Percentiles rank a stretch among this genome's conserved stretches.
Conservation (phyloP, 2,797 vertebrate genomes). For the Kryptopterus vitreolus region DNA sequence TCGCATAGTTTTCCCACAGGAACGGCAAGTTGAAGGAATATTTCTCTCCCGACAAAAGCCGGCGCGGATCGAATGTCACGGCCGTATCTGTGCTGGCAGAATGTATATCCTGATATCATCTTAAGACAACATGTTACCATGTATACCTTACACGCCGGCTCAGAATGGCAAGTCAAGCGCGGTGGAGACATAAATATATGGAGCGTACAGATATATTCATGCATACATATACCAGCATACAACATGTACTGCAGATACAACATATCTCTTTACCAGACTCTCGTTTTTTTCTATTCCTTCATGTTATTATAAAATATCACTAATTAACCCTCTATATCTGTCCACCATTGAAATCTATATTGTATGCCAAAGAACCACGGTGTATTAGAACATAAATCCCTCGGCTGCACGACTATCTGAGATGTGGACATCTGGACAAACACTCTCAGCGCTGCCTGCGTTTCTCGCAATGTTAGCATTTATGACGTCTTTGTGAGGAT, state of each 20-base stretch:
- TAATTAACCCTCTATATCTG: not conserved
- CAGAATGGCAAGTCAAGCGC: not conserved
- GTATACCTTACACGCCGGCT: not conserved
- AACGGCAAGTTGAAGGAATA: slow-evolving; percentile 11
- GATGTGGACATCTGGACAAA: not conserved
- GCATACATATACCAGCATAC: too few relatives aligned
- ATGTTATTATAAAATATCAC: not conserved
- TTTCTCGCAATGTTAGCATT: slow-evolving; percentile 18
- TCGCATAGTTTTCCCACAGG: slow-evolving; percentile 41
- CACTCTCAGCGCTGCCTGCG: not conserved
- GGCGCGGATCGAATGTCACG: not conserved
- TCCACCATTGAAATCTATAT: not conserved
- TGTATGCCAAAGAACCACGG: not conserved
- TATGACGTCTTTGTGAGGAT: not conserved
- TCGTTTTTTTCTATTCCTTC: not conserved
- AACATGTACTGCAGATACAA: not conserved
- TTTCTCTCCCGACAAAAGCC: not conserved
- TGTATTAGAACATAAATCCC: not conserved
- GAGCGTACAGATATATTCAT: not conserved
- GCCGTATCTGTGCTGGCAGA: not conserved
- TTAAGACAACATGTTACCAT: not conserved
- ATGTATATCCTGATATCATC: not conserved
- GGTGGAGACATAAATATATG: not conserved
- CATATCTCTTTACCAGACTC: not conserved
- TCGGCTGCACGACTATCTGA: not conserved